Conservation (phyloP, 2,797 vertebrate genomes). For the Psittacula derbiana region DNA sequence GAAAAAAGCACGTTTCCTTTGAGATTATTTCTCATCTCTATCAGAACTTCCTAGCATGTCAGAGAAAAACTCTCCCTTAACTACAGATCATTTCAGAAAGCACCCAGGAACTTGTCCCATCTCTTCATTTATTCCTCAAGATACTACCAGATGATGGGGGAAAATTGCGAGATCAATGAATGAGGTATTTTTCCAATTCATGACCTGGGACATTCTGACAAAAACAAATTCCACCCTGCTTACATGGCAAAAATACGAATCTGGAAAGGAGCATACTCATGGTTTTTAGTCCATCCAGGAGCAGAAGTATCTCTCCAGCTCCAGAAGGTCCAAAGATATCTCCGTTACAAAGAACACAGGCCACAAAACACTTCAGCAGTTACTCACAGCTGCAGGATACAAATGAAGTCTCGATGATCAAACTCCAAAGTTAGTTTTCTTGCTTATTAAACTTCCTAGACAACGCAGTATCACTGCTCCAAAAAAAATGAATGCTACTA, state of each 20-base stretch:
- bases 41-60: rapidly evolving
- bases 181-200: neutral
- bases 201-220: neutral
- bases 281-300: neutral
- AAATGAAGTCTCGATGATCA: neutral
- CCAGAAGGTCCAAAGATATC: neutral
- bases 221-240: neutral
- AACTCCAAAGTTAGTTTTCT: neutral
- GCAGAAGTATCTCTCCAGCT: neutral
- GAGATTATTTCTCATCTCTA: neutral
- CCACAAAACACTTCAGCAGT: neutral
- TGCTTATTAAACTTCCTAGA: neutral
- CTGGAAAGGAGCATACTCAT: neutral
- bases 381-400: neutral
- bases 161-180: neutral
- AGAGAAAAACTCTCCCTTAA: neutral
- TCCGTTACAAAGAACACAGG: neutral
- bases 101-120: neutral
- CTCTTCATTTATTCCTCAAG: neutral
- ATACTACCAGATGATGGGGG: too few relatives aligned
- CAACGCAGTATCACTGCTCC: neutral
- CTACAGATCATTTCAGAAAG: neutral
- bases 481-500: neutral
- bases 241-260: neutral
- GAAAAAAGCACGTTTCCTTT: neutral